phyloP scores from a whole-genome alignment of 1,140 invertebrate species.

The Scaptomyza graminum region DNA sequence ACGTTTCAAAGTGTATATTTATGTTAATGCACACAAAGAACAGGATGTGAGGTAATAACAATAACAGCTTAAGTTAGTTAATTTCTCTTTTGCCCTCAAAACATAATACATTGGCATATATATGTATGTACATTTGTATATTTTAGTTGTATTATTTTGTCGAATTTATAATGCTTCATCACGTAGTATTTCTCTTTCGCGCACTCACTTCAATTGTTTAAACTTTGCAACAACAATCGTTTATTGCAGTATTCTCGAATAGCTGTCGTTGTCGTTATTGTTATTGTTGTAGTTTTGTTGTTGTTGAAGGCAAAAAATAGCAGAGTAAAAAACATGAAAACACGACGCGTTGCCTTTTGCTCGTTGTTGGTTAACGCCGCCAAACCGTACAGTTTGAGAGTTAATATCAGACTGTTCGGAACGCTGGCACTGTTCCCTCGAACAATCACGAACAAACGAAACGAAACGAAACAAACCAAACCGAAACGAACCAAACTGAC shows the following conservation, averaged over 20 bases:
- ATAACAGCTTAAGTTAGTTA: conserved; percentile 39
- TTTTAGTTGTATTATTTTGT: conserved; percentile 7
- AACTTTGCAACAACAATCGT: conserved; percentile 30
- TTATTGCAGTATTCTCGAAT: conserved; percentile 24
- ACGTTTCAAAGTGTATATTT: neutral
- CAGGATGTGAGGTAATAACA: conserved; percentile 60
- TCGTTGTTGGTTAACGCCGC: conserved; percentile 61
- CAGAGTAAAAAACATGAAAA: conserved; percentile 47
- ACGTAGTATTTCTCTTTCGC: conserved; percentile 17
- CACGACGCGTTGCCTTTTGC: conserved; percentile 61
- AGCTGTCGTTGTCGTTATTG: conserved; percentile 19
- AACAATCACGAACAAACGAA: conserved; percentile 27
- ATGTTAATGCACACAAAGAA: conserved; percentile 38
- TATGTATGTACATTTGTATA: neutral
- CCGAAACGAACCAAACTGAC: neutral
- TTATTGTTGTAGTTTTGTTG: conserved; percentile 22
- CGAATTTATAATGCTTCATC: conserved; percentile 18
- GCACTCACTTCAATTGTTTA: conserved; percentile 60
- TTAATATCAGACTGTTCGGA: conserved; percentile 68
- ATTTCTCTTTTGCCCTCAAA: conserved; percentile 19
- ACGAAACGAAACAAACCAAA: neutral
- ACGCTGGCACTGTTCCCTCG: conserved; percentile 49
- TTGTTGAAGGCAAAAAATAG: conserved; percentile 28
- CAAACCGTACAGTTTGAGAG: conserved; percentile 80
- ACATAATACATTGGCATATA: neutral